Percentiles rank a stretch among this genome's conserved stretches.
Conservation (phyloP, 2,888 invertebrate genomes). For the Caenorhabditis sinica region DNA sequence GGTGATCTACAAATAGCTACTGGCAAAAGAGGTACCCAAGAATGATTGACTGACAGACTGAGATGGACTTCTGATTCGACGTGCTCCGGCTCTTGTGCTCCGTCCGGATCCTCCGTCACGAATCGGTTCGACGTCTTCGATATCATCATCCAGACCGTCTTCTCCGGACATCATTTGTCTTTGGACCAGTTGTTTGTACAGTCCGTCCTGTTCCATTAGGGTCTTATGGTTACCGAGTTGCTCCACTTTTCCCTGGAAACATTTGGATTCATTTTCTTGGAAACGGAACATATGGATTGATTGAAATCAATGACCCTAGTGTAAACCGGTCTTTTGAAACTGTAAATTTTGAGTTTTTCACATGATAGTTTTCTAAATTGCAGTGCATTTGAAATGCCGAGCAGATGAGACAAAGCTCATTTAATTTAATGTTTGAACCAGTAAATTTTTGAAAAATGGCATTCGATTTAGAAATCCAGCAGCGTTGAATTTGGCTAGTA, state of each 20-base stretch:
- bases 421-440: too few species aligned
- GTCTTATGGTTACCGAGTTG: conserved; percentile 82
- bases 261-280: too few species aligned
- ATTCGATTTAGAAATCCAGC: too few species aligned
- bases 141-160: conserved; percentile 59
- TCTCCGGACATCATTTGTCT: conserved; percentile 82
- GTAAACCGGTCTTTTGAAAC: too few species aligned
- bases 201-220: conserved; percentile 82
- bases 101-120: conserved; percentile 39
- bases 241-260: conserved; percentile 79
- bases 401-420: too few species aligned
- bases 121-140: conserved; percentile 42
- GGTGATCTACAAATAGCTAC: conserved; percentile 76
- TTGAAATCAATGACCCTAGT: too few species aligned
- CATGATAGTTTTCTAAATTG: too few species aligned
- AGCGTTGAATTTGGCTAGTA: too few species aligned
- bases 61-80: conserved; percentile 70
- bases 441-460: too few species aligned
- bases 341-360: too few species aligned
- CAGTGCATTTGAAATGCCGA: too few species aligned
- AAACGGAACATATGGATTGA: too few species aligned
- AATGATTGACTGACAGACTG: conserved; percentile 79
- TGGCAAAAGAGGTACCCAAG: conserved; percentile 80
- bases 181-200: conserved; percentile 83
- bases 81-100: conserved; percentile 47